Evolutionary conservation across 1,140 invertebrate genomes (phyloP), one percentile per base, ranked within the genome.

Genomic region (Eupeodes corollae): DNA sequence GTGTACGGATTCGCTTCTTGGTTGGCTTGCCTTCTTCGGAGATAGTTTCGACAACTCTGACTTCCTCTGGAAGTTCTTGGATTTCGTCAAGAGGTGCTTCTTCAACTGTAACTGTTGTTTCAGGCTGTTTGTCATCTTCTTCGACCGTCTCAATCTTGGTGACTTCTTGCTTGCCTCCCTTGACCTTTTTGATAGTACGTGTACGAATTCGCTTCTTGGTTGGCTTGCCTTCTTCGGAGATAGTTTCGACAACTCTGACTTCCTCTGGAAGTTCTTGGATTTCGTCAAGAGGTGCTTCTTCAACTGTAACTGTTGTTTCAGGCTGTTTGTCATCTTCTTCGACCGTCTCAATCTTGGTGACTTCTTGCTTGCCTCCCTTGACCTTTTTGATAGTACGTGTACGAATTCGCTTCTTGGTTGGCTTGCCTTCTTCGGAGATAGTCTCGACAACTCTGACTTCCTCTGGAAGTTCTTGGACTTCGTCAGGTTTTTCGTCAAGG

Each of bases 321-420:
- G 62, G 57, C 26, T 58, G 34, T 47, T 63, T 56, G 18, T 58
- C 62, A 42, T 66, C 57, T 52, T 71, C 63, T 55, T 70, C 63
- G 14, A 67, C 53, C 1, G 63, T 68, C 6, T 68, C 58, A 43
- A 66, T 63, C 46, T 61, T 54, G 13, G 53, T 65, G 21, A 61
- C 55, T 50, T 61, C 53, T 54, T 68, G 58, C 21, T 59, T 56
- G 3, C 50, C 50, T 15, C 58, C 61, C 14, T 54, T 58, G 18
- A 57, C 53, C 49, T 56, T 64, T 47, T 58, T 54, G 47, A 56
- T 59, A 0, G 54, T 47, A 18, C 53, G 55, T 38, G 58, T 59
- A 44, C 50, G 59, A 0, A 46, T 55, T 13, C 55, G 53, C 9
- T 47, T 40, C 31, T 50, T 35, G 34, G 42, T 44, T 2, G 33